Conservation (phyloP, 2,113 vertebrate genomes). For the Cyphomyrus discorhynchus region DNA sequence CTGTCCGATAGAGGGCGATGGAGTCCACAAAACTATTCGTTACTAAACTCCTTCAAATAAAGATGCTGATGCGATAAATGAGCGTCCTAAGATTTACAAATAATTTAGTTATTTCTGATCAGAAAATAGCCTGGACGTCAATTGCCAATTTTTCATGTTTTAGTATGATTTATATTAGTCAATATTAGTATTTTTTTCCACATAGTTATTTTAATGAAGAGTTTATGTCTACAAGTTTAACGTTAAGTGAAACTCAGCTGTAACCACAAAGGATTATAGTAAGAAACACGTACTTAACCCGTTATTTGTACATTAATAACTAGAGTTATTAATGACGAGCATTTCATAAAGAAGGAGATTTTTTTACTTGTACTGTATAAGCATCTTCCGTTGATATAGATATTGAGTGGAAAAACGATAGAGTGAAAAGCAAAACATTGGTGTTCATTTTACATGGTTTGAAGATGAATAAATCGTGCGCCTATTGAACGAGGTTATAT, state of each 20-base stretch:
- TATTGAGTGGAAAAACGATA: background rate
- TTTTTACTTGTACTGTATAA: background rate
- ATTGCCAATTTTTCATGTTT: background rate
- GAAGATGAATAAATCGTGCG: background rate
- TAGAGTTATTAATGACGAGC: background rate
- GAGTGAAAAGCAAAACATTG: background rate
- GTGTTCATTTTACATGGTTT: background rate
- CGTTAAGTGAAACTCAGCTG: background rate
- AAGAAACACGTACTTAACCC: background rate
- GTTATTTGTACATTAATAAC: background rate
- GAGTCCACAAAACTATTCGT: conserved; percentile 23
- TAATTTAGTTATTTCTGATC: background rate
- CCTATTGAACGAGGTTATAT: background rate
- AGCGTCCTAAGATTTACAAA: background rate
- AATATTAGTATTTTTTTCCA: background rate
- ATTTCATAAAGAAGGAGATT: background rate
- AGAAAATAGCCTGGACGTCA: background rate
- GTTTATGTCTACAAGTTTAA: background rate
- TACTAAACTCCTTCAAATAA: background rate
- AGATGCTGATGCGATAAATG: background rate
- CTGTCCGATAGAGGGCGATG: conserved; percentile 41
- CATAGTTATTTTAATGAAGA: background rate
- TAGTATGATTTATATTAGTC: background rate
- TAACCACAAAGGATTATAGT: background rate
- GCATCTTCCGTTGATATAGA: background rate